Base-by-base conservation (phyloP, 2,888 invertebrate genomes). In the Platycnemis pennipes region DNA sequence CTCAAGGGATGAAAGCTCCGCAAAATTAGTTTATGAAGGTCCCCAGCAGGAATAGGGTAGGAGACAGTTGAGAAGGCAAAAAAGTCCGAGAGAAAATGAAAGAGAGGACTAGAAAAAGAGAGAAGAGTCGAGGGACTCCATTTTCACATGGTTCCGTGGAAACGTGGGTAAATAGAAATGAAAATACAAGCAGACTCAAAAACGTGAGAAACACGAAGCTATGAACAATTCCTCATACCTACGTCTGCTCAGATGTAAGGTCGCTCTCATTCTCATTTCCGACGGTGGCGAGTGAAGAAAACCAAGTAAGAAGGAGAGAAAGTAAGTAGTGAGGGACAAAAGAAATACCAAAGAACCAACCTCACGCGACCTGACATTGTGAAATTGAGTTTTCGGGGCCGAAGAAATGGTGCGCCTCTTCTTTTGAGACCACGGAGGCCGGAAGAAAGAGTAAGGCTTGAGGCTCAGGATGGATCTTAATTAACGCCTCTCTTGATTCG, bases 1-100 rank as follows among this genome's bases (percentile, higher is more conserved):
- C 89, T 56, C 89, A 26, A 37, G 89, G 89, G 89, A 89, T 37
- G 89, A 42, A 26, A n/a, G 63, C 26, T 91, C 56, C 44, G 44
- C 22, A 69, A 91, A 63, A 91, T 69, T 91, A 91, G 69, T 91
- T 91, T 91, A 77, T 77, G 37, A 77, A 77, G 77, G 77, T 77
- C 77, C 77, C 37, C 37, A 11, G 1, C 77, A 63, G 77, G 16
- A 77, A 37, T 77, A 77, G 31, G 37, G 37, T 13, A 3, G 26
- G 87, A 45, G 19, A 22, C 11, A 56, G 19, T 7, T 19, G 44
- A 87, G 46, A 26, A 87, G n/a, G 77, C 8, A 31, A 44, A 87
- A 46, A 46, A n/a, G n/a, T n/a, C n/a, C n/a, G n/a, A n/a, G n/a
- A 26, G 13, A 26, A n/a, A 45, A n/a, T 11, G 77, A 37, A 77